Conservation (phyloP, 1,140 invertebrate genomes). For the Tetraneura akinire region DNA sequence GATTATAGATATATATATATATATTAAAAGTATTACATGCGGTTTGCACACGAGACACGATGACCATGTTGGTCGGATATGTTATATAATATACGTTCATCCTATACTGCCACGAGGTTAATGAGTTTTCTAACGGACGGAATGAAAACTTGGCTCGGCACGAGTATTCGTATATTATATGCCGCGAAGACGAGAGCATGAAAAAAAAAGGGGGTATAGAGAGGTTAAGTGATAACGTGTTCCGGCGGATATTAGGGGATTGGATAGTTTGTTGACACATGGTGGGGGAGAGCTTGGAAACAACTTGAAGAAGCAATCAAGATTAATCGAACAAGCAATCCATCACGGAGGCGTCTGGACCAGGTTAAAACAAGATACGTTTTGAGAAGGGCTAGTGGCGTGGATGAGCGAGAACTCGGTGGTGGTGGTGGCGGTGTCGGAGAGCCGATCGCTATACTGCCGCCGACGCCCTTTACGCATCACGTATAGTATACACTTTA, state of each 20-base stretch:
- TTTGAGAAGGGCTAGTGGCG: slow-evolving; percentile 21
- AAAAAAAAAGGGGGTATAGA: slow-evolving; percentile 36
- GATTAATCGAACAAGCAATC: slow-evolving; percentile 52
- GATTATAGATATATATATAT: no score
- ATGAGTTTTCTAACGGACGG: slow-evolving; percentile 28
- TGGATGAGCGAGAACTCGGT: background rate
- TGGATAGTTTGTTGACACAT: slow-evolving; percentile 50
- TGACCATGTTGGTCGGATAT: no score
- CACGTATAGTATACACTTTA: background rate
- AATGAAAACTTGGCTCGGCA: slow-evolving; percentile 14
- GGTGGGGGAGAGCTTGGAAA: slow-evolving; percentile 40
- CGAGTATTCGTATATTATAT: slow-evolving; percentile 13
- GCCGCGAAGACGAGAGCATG: background rate
- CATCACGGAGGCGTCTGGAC: slow-evolving; percentile 50
- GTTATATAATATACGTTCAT: no score
- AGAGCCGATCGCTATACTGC: background rate
- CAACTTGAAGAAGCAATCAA: slow-evolving; percentile 52
- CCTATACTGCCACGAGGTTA: slow-evolving; percentile 10
- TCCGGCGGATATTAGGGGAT: slow-evolving; percentile 51
- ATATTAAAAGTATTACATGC: no score
- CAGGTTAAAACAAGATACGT: slow-evolving; percentile 51
- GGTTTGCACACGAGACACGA: no score
- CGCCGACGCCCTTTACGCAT: slow-evolving; percentile 5
- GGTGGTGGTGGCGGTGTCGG: background rate
- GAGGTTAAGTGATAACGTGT: slow-evolving; percentile 52